A percentile compares a stretch with the other conserved stretches of the same genome.
Evolutionary conservation across 1,140 invertebrate species (phyloP).

Genomic region (Drosophila mauritiana): DNA sequence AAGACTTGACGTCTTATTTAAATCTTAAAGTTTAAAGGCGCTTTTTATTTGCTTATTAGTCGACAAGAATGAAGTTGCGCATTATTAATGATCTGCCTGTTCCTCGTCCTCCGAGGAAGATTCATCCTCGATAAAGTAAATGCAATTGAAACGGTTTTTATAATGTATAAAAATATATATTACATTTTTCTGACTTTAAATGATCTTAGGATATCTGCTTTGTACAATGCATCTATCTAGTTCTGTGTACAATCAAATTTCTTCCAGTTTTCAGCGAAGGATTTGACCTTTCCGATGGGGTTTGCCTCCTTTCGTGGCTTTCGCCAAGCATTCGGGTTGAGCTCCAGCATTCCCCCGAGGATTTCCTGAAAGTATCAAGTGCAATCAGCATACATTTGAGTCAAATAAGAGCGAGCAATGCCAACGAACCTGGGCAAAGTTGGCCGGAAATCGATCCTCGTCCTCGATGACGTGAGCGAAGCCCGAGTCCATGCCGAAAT

Average conservation of each 20-base stretch:
- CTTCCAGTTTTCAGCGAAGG: conserved; percentile 71
- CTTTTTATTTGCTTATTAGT: no score
- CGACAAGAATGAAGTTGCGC: no score
- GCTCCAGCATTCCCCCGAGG: conserved; percentile 96
- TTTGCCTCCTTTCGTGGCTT: conserved; percentile 89
- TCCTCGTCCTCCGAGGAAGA: not conserved
- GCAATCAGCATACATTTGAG: not conserved
- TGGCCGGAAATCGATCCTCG: conserved; percentile 92
- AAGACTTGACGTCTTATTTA: no score
- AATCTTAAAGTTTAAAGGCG: no score
- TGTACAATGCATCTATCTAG: not conserved
- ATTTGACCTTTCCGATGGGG: conserved; percentile 63
- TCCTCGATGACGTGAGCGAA: conserved; percentile 99
- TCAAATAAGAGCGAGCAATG: not conserved
- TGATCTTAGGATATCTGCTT: no score
- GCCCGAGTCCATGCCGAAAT: conserved; percentile 95
- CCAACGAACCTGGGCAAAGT: conserved; percentile 94
- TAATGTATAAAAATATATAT: no score
- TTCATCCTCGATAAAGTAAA: not conserved
- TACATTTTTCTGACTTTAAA: no score
- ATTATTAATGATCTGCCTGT: no score
- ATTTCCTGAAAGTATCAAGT: conserved; percentile 90
- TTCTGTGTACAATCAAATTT: conserved; percentile 69
- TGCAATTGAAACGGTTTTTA: no score
- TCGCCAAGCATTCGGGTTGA: conserved; percentile 93